Evolutionary conservation across 1,140 invertebrate species (phyloP).

Genomic region (Meteorus sp.): DNA sequence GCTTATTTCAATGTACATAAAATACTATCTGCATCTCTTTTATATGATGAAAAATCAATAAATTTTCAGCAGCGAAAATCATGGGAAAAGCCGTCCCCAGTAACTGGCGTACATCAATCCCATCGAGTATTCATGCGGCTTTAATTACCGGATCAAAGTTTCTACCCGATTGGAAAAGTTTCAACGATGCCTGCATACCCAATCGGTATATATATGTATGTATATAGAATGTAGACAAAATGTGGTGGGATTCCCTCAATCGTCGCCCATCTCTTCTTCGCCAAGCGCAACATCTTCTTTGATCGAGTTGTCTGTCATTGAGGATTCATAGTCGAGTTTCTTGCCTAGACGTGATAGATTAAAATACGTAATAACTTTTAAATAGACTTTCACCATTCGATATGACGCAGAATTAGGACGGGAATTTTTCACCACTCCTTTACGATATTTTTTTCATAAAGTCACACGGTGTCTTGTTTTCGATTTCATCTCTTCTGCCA

Average conservation of each 20-base stretch:
- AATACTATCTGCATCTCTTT: slow-evolving; percentile 5
- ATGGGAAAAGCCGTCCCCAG: not conserved
- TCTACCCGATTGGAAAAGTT: slow-evolving; percentile 57
- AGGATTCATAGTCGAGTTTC: slow-evolving; percentile 39
- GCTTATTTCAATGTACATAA: too few species aligned
- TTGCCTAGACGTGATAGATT: slow-evolving; percentile 32
- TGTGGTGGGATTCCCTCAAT: too few species aligned
- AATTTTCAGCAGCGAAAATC: not conserved
- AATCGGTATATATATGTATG: slow-evolving; percentile 33
- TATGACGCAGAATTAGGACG: not conserved
- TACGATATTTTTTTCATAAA: too few species aligned
- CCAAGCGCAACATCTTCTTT: slow-evolving; percentile 27
- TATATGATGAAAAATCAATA: not conserved
- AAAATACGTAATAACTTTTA: slow-evolving; percentile 41
- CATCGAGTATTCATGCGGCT: slow-evolving; percentile 56
- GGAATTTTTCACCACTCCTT: not conserved
- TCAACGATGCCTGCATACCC: slow-evolving; percentile 53
- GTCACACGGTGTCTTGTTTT: too few species aligned
- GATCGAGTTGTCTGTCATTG: slow-evolving; percentile 45
- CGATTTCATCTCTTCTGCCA: too few species aligned
- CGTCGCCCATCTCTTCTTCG: slow-evolving; percentile 12
- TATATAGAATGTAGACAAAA: slow-evolving; percentile 26
- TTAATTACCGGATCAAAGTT: slow-evolving; percentile 60
- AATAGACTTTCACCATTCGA: too few species aligned
- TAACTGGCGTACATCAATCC: slow-evolving; percentile 28